Conservation (phyloP, 2,113 vertebrate species). For the Rhizomys pruinosus region DNA sequence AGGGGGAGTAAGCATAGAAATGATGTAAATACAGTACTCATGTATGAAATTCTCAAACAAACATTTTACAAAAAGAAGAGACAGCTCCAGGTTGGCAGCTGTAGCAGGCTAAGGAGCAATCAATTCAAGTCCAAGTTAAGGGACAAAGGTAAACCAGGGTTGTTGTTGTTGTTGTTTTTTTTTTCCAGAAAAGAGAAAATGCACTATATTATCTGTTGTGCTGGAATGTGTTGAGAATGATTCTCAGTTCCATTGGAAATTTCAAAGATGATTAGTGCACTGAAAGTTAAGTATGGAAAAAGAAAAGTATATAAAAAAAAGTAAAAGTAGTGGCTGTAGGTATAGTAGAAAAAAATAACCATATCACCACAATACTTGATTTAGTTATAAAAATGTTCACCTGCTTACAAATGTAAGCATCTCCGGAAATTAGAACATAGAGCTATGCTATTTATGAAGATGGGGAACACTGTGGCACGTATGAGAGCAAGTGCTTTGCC, state of each 20-base stretch:
- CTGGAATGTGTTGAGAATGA: background rate
- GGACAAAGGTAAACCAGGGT: background rate
- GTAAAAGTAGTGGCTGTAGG: background rate
- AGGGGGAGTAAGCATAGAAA: too few species aligned
- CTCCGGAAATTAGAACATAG: background rate
- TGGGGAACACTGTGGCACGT: background rate
- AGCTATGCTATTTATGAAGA: background rate
- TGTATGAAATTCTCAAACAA: too few species aligned
- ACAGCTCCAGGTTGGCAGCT: background rate
- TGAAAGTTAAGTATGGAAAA: background rate
- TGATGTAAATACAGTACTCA: too few species aligned
- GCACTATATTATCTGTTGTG: background rate
- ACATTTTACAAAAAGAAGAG: background rate
- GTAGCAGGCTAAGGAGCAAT: background rate
- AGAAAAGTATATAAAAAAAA: background rate
- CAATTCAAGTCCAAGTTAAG: background rate
- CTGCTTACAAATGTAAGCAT: background rate
- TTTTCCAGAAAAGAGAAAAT: slow-evolving; percentile 5
- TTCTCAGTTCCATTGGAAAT: background rate
- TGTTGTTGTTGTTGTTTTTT: too few species aligned
- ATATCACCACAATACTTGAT: background rate
- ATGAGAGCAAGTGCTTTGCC: background rate
- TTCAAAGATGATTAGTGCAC: background rate
- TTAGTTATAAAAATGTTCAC: background rate
- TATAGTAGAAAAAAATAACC: background rate